These are phyloP conservation scores for Odontesthes bonariensis DNA, from an alignment of 2,113 vertebrate species.

Conservation along the genomic window DNA sequence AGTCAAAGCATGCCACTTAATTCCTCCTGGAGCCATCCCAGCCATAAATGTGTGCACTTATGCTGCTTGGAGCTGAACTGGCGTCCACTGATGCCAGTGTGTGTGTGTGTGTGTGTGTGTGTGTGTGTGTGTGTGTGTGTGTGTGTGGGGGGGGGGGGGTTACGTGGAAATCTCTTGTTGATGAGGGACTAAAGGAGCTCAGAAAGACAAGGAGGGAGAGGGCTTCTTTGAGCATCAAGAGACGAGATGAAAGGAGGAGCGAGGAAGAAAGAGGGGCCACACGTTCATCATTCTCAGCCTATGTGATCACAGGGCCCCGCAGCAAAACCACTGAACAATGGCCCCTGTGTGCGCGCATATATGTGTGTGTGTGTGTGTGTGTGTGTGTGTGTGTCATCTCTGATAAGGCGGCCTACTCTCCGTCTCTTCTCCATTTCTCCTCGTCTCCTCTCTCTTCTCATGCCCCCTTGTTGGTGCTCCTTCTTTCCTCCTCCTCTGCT, in stretches of 20 bases:
- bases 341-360: conserved; percentile 32
- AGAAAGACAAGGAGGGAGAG: conserved; percentile 40
- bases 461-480: conserved; percentile 45
- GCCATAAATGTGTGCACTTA: not conserved
- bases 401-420: conserved; percentile 67
- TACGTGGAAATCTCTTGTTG: conserved; percentile 21
- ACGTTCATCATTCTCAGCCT: conserved; percentile 68
- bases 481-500: conserved; percentile 41
- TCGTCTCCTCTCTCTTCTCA: conserved; percentile 61
- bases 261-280: conserved; percentile 62
- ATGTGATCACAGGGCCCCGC: conserved; percentile 72
- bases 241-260: conserved; percentile 59
- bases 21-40: conserved; percentile 23
- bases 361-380: conserved; percentile 26
- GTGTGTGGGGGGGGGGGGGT: not conserved
- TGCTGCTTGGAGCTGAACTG: too few species aligned
- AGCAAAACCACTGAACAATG: conserved; percentile 64
- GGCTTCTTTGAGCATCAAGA: conserved; percentile 43
- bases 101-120: not conserved
- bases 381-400: conserved; percentile 46
- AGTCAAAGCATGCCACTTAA: conserved; percentile 14
- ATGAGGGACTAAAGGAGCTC: conserved; percentile 28
- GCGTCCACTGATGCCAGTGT: not conserved
- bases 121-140: not conserved
- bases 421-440: conserved; percentile 44